phyloP scores from a whole-genome alignment of 53 echinoderm and acorn worm species.

The Zoroaster sp. region DNA sequence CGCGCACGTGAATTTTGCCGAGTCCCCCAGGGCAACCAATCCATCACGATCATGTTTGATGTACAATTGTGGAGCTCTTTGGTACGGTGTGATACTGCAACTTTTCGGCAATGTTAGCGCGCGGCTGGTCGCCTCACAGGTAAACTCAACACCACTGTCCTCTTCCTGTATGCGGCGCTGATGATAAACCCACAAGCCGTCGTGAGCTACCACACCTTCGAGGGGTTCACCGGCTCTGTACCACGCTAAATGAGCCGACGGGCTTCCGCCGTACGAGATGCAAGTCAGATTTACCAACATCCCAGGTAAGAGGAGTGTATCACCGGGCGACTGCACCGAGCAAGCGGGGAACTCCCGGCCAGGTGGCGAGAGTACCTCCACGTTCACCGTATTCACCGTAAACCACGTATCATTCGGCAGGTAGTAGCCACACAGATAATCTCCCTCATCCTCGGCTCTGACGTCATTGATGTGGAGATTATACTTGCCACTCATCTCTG shows the following conservation, averaged over 20 bases:
- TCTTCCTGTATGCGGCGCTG: constrained; percentile 35
- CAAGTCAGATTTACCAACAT: constrained; percentile 40
- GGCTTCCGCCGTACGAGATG: constrained; percentile 53
- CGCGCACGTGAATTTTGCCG: constrained; percentile 37
- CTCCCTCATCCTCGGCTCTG: constrained; percentile 48
- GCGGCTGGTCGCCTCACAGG: constrained; percentile 43
- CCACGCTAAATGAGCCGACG: constrained; percentile 38
- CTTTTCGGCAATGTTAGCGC: constrained; percentile 14
- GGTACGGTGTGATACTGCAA: constrained; percentile 40
- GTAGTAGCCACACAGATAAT: constrained; percentile 56
- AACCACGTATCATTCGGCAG: background rate
- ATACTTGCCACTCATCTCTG: constrained; percentile 17
- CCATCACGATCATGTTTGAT: background rate
- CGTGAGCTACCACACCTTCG: background rate
- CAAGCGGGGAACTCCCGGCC: constrained; percentile 48
- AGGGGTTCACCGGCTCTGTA: constrained; percentile 48
- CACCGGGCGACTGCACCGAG: constrained; percentile 23
- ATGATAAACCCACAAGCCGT: constrained; percentile 39
- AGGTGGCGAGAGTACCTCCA: constrained; percentile 36
- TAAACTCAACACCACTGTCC: constrained; percentile 54
- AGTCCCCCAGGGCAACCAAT: background rate
- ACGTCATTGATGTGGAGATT: constrained; percentile 40
- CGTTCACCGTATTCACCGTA: constrained; percentile 20
- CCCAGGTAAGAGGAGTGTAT: constrained; percentile 27
- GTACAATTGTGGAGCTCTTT: constrained; percentile 34